Evolutionary conservation across 2,113 vertebrate genomes (phyloP), one percentile per base, ranked within the genome.

Genomic region (Lasiurus cinereus): DNA sequence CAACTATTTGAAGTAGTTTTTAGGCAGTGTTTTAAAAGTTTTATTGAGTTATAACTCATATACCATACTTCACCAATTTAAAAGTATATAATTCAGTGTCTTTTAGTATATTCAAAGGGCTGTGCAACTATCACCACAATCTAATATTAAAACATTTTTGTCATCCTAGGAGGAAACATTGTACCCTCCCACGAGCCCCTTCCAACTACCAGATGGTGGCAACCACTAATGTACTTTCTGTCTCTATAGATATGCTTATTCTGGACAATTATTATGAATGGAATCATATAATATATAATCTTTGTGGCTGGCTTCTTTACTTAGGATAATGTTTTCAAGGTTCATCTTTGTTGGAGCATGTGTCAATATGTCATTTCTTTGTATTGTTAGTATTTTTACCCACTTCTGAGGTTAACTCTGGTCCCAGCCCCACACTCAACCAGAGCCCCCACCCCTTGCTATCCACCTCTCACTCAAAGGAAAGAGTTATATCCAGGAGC

Each of bases 121-220:
- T 82, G 52, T 39, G 31, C 22, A 54, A 3, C 24, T 18, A 22
- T 96, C 90, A 48, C 11, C 29, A 48, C n/a, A 31, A 1, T 82
- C 50, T 77, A 74, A 82, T 76, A 85, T 76, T 50, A 82, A 67
- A 90, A n/a, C 29, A 67, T 48, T 72, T 74, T 59, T 70, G 33
- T 95, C 43, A 90, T 19, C 39, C 48, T 15, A 54, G 67, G 62
- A 36, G 52, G 43, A 94, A 59, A 21, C 18, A 13, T 10, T n/a
- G 6, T 56, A 3, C 50, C 31, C 66, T 82, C 4, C 2, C 11
- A 5, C n/a, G 15, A 74, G 10, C 24, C 10, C 64, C 70, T 50
- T 10, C 24, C 33, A 29, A 29, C 2, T 15, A 48, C 29, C 14
- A 56, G 27, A 24, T 24, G 11, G 19, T 48, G 54, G 66, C 33